A percentile compares a stretch with the other conserved stretches of the same genome.
phyloP scores from a whole-genome alignment of 2,797 vertebrate genomes.

The Natrix natrix region DNA sequence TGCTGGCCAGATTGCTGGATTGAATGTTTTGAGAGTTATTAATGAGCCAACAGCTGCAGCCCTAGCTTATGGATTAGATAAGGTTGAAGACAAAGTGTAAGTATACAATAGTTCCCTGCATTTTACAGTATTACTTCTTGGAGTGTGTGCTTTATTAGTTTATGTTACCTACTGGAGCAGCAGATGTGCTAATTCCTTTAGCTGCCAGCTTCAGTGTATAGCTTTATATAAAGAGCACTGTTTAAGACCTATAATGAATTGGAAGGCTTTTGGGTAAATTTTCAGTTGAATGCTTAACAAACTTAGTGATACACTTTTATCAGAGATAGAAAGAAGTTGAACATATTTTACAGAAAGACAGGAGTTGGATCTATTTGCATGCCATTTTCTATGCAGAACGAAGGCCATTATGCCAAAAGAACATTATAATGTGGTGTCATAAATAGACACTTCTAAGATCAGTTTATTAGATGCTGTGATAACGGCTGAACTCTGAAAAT shows the following conservation, averaged over 20 bases:
- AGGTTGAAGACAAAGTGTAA: conserved; percentile 96
- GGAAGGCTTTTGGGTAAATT: neutral
- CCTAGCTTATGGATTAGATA: conserved; percentile 95
- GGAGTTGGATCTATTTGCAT: neutral
- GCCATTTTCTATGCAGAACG: neutral
- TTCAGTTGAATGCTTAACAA: neutral
- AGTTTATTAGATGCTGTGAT: neutral
- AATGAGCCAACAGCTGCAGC: conserved; percentile 98
- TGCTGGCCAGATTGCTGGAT: conserved; percentile 91
- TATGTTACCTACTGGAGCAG: neutral
- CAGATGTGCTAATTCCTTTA: neutral
- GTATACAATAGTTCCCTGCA: conserved; percentile 41
- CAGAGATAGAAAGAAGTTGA: neutral
- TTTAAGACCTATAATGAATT: neutral
- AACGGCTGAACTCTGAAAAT: neutral
- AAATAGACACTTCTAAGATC: neutral
- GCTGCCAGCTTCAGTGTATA: neutral
- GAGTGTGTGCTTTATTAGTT: neutral
- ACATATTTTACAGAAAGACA: neutral
- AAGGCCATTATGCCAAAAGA: neutral
- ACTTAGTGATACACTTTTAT: neutral
- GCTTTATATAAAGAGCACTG: neutral
- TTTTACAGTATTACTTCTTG: neutral
- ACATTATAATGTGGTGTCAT: neutral
- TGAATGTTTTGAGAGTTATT: conserved; percentile 95